Percentiles rank a stretch among this genome's conserved stretches.
These are phyloP conservation scores for Ectobius pallidus DNA, from an alignment of 2,888 invertebrate genomes.

Conservation along the genomic window DNA sequence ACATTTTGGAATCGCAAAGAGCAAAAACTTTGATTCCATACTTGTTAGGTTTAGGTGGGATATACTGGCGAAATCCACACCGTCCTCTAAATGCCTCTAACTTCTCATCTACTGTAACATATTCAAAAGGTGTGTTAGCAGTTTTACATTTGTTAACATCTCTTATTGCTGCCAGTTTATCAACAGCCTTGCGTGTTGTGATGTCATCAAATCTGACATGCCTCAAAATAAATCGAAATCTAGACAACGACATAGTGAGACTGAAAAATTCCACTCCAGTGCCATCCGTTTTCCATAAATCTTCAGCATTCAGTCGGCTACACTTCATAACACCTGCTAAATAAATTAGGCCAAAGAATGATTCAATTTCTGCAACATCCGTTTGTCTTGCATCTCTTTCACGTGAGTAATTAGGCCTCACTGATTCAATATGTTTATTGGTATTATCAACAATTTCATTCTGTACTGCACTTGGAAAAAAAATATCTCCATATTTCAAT, in stretches of 20 bases:
- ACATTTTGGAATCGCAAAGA: too few species aligned
- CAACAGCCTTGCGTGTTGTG: background rate
- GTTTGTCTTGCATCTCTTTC: background rate
- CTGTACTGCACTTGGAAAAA: background rate
- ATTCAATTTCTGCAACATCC: too few species aligned
- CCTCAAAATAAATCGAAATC: too few species aligned
- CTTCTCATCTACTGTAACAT: background rate
- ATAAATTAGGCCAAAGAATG: too few species aligned
- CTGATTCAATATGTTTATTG: too few species aligned
- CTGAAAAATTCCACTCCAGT: background rate
- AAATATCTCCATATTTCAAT: background rate
- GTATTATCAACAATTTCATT: background rate
- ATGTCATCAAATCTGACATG: too few species aligned
- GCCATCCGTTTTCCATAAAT: too few species aligned
- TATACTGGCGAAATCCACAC: too few species aligned
- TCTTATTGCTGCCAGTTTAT: background rate
- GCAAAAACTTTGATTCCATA: too few species aligned
- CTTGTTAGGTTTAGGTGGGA: background rate
- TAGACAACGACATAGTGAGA: background rate
- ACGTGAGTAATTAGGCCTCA: background rate
- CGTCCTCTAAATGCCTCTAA: background rate
- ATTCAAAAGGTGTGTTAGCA: background rate
- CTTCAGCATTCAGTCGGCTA: too few species aligned
- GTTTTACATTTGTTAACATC: background rate
- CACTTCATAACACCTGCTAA: too few species aligned